Base-by-base conservation (phyloP, 1,140 invertebrate genomes). In the Spodoptera litura region DNA sequence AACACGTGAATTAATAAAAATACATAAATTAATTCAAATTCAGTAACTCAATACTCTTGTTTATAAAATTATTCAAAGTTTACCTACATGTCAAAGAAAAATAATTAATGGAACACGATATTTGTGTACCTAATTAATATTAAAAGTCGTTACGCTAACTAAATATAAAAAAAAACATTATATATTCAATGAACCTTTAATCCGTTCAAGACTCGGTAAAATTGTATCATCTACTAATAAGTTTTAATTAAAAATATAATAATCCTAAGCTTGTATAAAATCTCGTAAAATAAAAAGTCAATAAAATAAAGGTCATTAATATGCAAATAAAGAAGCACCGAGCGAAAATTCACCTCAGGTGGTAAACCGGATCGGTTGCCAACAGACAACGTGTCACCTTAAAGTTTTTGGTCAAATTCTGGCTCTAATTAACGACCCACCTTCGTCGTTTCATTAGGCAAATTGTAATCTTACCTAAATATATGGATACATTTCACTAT, bases 321-420 rank as follows among this genome's bases (percentile, higher is more conserved):
- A 92, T 92, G 92, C 83, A 90, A 93, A 92, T 93, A 79, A 76
- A 78, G 81, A 85, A 88, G 74, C 78, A 83, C 80, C 38, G 79
- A 83, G 78, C 85, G 85, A 87, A 91, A 88, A 87, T 86, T 89
- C 86, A 88, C 83, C 83, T 91, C 92, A 94, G 90, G 91, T 94
- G 92, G 87, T 86, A 90, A 93, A 94, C 92, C 90, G 90, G 92
- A 85, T 90, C 83, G 88, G 87, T 78, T 91, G 87, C 85, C 81
- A 91, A 91, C 91, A 91, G 90, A 92, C 91, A 86, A 82, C 80
- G 88, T 92, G 92, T 92, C 91, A 91, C 89, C 88, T 87, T 81
- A 75, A 77, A 58, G n/a, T 62, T 84, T 79, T 79, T 74, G 66
- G 78, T 73, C 56, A 85, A 79, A 83, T 78, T 81, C 59, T 79